Conservation (phyloP, 2,797 vertebrate species). For the Onychomys torridus region DNA sequence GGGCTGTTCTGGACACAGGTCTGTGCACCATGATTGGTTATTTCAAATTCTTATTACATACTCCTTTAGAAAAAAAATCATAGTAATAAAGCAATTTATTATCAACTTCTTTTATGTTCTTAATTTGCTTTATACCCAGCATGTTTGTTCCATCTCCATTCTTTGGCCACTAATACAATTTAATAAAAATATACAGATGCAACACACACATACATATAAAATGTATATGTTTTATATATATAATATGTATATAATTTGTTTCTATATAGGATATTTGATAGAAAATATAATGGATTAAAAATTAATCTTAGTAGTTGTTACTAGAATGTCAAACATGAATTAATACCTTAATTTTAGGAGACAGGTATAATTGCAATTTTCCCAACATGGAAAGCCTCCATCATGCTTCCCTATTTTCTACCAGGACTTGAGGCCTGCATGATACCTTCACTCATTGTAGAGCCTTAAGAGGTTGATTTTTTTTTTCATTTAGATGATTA, state of each 20-base stretch:
- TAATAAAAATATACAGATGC: background rate
- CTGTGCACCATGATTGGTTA: background rate
- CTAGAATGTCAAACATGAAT: constrained; percentile 11
- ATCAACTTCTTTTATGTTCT: constrained; percentile 23
- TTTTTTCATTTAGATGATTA: constrained; percentile 60
- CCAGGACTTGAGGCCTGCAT: background rate
- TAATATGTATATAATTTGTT: background rate
- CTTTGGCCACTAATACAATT: background rate
- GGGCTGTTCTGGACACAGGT: background rate
- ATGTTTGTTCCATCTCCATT: background rate
- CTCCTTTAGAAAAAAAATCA: background rate
- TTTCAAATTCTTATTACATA: background rate
- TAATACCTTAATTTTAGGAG: constrained; percentile 52
- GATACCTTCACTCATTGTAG: constrained; percentile 38
- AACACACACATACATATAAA: background rate
- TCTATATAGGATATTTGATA: background rate
- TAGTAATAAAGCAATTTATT: background rate
- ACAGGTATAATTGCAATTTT: background rate
- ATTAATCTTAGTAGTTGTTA: background rate
- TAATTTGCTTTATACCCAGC: background rate
- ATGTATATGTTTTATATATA: background rate
- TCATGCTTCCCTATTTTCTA: background rate
- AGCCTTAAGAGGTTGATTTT: constrained; percentile 59
- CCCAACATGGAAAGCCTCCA: background rate
- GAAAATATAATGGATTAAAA: background rate